Conservation (phyloP, 2,888 invertebrate genomes). For the Harpalus rufipes region DNA sequence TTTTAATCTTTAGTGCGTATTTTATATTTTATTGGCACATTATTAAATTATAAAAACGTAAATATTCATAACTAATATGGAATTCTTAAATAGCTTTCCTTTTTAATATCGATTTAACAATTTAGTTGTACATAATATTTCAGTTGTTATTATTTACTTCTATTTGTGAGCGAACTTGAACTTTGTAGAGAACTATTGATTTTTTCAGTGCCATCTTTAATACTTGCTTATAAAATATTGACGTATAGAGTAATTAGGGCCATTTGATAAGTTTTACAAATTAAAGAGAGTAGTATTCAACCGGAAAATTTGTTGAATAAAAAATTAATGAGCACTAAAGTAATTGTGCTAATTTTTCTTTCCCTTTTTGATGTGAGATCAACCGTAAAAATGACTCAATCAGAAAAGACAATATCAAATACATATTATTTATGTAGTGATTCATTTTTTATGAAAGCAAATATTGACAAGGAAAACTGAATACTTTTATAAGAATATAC, state of each 20-base stretch:
- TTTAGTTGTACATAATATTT: background rate
- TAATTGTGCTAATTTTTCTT: constrained; percentile 25
- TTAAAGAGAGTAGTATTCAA: constrained; percentile 31
- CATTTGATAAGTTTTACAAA: constrained; percentile 9
- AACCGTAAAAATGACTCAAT: constrained; percentile 18
- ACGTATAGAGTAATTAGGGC: constrained; percentile 20
- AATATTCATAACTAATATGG: background rate
- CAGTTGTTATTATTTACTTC: constrained; percentile 29
- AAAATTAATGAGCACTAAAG: background rate
- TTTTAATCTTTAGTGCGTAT: background rate
- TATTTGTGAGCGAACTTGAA: constrained; percentile 41
- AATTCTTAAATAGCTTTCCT: background rate
- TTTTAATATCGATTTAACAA: background rate
- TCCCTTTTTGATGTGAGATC: constrained; percentile 9
- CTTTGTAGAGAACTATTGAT: constrained; percentile 39
- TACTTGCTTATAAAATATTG: constrained; percentile 27
- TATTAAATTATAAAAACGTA: background rate
- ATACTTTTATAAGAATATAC: background rate
- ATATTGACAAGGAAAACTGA: background rate
- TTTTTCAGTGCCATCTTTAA: constrained; percentile 30
- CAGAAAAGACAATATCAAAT: background rate
- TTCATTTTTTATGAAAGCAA: background rate
- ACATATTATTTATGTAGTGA: background rate
- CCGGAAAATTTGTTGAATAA: constrained; percentile 10
- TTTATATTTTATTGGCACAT: background rate